Conservation (phyloP, 2,888 invertebrate species). For the Lomographa bimaculata region DNA sequence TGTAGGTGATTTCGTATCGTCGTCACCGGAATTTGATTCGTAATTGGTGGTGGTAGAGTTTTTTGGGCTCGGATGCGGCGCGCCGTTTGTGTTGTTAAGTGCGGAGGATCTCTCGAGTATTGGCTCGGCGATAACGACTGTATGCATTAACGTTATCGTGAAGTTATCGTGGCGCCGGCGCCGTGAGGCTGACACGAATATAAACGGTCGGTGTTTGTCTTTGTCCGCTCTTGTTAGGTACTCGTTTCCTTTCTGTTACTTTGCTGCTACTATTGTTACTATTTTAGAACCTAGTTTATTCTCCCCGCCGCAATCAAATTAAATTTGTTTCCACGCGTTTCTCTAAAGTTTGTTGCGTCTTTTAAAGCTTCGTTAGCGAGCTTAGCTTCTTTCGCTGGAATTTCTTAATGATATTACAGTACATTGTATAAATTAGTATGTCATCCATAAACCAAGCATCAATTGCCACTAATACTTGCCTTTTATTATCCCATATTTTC, state of each 20-base stretch:
- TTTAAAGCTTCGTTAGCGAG: slow-evolving; percentile 1
- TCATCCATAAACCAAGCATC: slow-evolving; percentile 28
- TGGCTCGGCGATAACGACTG: slow-evolving; percentile 63
- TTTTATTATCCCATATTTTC: slow-evolving; percentile 32
- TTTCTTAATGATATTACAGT: slow-evolving; percentile 15
- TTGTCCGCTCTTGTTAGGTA: slow-evolving; percentile 49
- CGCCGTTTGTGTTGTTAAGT: slow-evolving; percentile 46
- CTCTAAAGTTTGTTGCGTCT: slow-evolving; percentile 1
- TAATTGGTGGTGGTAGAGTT: slow-evolving; percentile 38
- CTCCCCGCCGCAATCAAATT: slow-evolving; percentile 1
- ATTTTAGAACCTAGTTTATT: slow-evolving; percentile 25
- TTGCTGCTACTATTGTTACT: slow-evolving; percentile 23
- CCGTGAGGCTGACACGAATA: slow-evolving; percentile 59
- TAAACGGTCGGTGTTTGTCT: slow-evolving; percentile 59
- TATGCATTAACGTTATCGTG: slow-evolving; percentile 78
- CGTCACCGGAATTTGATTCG: slow-evolving; percentile 47
- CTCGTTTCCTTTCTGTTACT: slow-evolving; percentile 31
- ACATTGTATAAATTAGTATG: slow-evolving; percentile 22
- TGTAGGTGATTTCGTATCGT: slow-evolving; percentile 29
- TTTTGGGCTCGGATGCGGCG: slow-evolving; percentile 29
- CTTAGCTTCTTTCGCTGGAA: slow-evolving; percentile 24
- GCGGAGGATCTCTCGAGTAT: slow-evolving; percentile 46
- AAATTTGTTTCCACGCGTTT: background rate
- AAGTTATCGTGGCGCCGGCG: slow-evolving; percentile 78
- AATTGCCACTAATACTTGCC: slow-evolving; percentile 30